Percentiles rank a stretch among this genome's conserved stretches.
These are phyloP conservation scores for Dromococcyx pavoninus DNA, from an alignment of 2,797 vertebrate species.

Conservation along the genomic window DNA sequence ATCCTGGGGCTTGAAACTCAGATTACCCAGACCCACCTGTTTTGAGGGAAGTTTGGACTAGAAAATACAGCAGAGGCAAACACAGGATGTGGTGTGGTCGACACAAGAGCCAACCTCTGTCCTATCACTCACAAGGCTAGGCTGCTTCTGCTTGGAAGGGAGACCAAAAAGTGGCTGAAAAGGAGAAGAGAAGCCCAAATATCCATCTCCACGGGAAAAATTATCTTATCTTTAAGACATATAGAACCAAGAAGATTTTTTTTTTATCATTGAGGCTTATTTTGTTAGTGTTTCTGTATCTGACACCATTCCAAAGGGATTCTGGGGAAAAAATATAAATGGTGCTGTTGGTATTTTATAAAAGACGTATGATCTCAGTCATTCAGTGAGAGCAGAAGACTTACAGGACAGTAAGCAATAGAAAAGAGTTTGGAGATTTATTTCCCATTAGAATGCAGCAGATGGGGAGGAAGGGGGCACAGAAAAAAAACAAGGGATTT, in stretches of 20 bases:
- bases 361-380: background rate
- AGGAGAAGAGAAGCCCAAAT: background rate
- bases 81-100: rapidly evolving
- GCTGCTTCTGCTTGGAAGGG: background rate
- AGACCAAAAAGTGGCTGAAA: background rate
- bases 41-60: background rate
- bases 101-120: too few species aligned
- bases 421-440: constrained; percentile 16
- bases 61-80: background rate
- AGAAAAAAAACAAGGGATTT: background rate
- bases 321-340: background rate
- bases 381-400: background rate
- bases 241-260: background rate
- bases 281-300: background rate
- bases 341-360: background rate
- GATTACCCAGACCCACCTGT: background rate
- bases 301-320: background rate
- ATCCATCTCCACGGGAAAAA: background rate
- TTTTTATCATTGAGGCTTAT: background rate
- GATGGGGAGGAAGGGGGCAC: background rate
- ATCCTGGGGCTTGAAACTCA: rapidly evolving
- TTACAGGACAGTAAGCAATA: background rate
- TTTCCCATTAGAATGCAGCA: background rate
- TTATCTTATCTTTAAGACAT: background rate
- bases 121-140: rapidly evolving